Evolutionary conservation across 1,140 invertebrate species (phyloP), one percentile per base, ranked within the genome.

Genomic region (Charaxes varanes): DNA sequence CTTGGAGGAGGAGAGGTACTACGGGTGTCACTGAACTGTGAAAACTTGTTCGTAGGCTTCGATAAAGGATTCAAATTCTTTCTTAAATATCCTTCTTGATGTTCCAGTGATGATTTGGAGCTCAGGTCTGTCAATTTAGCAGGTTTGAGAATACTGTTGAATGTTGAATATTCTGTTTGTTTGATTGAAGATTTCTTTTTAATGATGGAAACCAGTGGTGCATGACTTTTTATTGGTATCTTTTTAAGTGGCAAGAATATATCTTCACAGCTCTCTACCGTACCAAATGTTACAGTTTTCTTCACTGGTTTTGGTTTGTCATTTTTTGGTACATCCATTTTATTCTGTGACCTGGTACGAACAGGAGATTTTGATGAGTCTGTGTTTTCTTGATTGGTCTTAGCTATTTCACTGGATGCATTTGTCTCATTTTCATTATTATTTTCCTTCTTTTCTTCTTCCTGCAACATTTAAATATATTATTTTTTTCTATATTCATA

Each of bases 41-140:
- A 71, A 64, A 87, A 85, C 71, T 84, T 80, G 64, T 81, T 71
- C 63, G 79, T 62, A 22, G 79, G 63, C 47, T 81, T 83, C 32
- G 79, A 83, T 60, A 88, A 65, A 38, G 88, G 74, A 67, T 88
- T 86, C 65, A 87, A 64, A 66, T 88, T 81, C 57, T 86, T 65
- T 55, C 87, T 64, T 55, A 85, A 62, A 53, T 87, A 81, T 6
- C 85, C 82, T 59, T 88, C 78, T 68, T 88, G 74, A 71, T 86
- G 72, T 50, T 88, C 84, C 34, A 60, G 68, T 44, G 60, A 61
- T 16, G 74, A 81, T 50, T 84, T 85, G 8, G 84, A 83, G 36
- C 84, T 82, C 33, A 86, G 67, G 62, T 86, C 84, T 31, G 84
- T 86, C 27, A 86, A 48, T 47, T 84, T 85, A 7, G 84, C 84